Percentiles rank a stretch among this genome's conserved stretches.
Evolutionary conservation across 2,888 invertebrate species (phyloP).

Genomic region (Nemoura dubitans): DNA sequence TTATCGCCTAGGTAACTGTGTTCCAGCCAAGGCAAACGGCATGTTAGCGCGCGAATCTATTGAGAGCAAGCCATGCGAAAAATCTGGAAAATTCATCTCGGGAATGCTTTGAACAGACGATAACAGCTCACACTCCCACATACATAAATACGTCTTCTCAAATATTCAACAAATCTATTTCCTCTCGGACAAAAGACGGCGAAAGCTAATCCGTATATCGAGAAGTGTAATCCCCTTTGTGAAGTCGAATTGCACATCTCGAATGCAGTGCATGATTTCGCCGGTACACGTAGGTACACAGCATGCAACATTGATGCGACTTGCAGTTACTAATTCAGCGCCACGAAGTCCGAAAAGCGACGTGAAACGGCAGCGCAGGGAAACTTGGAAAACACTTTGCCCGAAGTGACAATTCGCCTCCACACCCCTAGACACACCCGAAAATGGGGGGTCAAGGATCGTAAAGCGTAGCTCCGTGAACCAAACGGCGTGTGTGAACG

Average conservation of each 20-base stretch:
- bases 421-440: too few species aligned
- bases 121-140: too few species aligned
- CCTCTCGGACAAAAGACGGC: not conserved
- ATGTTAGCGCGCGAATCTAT: not conserved
- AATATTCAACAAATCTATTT: conserved; percentile 1
- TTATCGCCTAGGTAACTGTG: not conserved
- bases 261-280: not conserved
- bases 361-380: not conserved
- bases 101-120: not conserved
- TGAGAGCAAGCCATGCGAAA: not conserved
- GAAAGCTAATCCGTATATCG: not conserved
- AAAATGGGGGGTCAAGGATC: not conserved
- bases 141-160: not conserved
- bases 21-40: not conserved
- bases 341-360: not conserved
- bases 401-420: not conserved
- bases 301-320: not conserved
- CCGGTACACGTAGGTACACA: not conserved
- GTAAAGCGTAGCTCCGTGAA: not conserved
- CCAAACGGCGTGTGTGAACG: not conserved
- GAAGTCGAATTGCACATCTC: not conserved
- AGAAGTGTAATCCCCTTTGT: not conserved
- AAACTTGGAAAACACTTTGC: not conserved
- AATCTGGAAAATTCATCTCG: not conserved
- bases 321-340: not conserved